These are phyloP conservation scores for Apamea crenata DNA, from an alignment of 2,888 invertebrate species.

Conservation along the genomic window DNA sequence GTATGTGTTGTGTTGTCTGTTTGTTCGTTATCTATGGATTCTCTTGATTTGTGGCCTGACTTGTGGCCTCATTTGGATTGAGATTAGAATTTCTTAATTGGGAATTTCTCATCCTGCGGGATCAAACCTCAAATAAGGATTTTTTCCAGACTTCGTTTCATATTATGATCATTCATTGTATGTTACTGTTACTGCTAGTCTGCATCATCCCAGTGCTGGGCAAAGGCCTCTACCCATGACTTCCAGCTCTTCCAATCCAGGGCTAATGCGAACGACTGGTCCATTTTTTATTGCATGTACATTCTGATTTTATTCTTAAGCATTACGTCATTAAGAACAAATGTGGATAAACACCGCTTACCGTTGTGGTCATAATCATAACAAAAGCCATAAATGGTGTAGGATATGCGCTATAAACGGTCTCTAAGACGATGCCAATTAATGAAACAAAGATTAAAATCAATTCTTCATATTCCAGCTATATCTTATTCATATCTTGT, in stretches of 20 bases:
- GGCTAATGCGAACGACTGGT: not conserved
- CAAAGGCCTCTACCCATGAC: not conserved
- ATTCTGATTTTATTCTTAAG: slow-evolving; percentile 11
- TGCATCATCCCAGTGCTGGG: not conserved
- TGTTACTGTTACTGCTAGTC: not conserved
- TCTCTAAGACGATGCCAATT: slow-evolving; percentile 31
- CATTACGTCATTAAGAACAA: slow-evolving; percentile 26
- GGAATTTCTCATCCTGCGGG: not conserved
- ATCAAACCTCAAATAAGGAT: not conserved
- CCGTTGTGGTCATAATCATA: slow-evolving; percentile 42
- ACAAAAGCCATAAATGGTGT: slow-evolving; percentile 47
- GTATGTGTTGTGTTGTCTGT: slow-evolving; percentile 36
- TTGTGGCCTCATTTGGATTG: not conserved
- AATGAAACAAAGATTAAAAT: slow-evolving; percentile 57
- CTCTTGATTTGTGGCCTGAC: slow-evolving; percentile 6
- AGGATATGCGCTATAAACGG: slow-evolving; percentile 46
- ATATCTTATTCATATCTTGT: slow-evolving; percentile 54
- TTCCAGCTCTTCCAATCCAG: not conserved
- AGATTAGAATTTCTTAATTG: not conserved
- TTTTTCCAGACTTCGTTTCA: not conserved
- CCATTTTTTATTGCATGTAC: not conserved
- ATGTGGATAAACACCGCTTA: slow-evolving; percentile 29
- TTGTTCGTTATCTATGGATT: slow-evolving; percentile 42
- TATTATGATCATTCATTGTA: slow-evolving; percentile 3
- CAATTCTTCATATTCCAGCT: slow-evolving; percentile 42